Evolutionary conservation across 2,113 vertebrate species (phyloP).

Genomic region (Notothenia rossii): DNA sequence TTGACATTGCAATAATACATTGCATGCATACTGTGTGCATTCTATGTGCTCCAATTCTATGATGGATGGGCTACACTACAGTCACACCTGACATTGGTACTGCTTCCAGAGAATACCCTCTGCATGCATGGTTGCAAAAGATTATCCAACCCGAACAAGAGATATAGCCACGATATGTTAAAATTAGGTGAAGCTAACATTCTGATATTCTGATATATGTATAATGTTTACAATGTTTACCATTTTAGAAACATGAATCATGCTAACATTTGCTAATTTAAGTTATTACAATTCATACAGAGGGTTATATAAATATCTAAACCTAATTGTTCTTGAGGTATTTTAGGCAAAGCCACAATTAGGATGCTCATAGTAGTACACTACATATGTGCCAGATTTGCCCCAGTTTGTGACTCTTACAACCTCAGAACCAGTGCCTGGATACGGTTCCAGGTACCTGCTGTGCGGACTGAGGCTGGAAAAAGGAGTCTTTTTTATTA

Average conservation of each 20-base stretch:
- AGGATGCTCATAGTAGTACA: background rate
- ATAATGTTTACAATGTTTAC: background rate
- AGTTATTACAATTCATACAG: background rate
- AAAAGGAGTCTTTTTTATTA: too few relatives aligned
- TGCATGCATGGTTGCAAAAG: background rate
- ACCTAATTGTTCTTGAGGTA: background rate
- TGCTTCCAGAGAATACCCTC: background rate
- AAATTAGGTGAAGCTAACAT: background rate
- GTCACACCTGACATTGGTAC: background rate
- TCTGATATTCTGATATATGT: background rate
- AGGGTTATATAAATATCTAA: background rate
- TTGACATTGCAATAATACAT: background rate
- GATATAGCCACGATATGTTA: background rate
- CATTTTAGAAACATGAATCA: background rate
- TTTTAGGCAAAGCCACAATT: conserved; percentile 3
- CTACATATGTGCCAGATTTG: too few relatives aligned
- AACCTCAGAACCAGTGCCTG: too few relatives aligned
- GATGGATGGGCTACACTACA: background rate
- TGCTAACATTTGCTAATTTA: background rate
- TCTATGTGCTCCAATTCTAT: background rate
- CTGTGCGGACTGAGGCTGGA: too few relatives aligned
- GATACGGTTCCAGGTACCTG: too few relatives aligned
- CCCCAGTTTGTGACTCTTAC: too few relatives aligned
- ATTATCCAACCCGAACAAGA: background rate
- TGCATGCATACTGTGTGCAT: background rate